These are phyloP conservation scores for Sorex fumeus DNA, from an alignment of 2,113 vertebrate genomes.

Conservation along the genomic window DNA sequence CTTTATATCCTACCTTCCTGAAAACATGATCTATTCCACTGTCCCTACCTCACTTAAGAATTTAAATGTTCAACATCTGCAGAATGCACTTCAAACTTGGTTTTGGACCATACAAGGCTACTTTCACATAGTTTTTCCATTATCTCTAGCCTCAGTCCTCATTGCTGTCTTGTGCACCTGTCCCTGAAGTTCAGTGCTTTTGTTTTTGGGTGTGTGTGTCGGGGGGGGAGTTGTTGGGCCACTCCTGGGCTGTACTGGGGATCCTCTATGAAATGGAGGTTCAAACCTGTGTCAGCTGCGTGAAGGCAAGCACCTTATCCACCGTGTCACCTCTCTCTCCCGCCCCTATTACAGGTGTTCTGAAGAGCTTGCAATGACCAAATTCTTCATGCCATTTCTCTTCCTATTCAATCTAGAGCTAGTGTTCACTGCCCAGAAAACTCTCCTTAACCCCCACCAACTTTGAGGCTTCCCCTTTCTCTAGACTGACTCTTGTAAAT, in stretches of 20 bases:
- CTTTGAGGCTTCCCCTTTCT: background rate
- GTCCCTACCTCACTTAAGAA: background rate
- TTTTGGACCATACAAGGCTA: background rate
- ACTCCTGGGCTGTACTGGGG: no score
- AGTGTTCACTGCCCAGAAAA: background rate
- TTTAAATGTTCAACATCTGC: conserved; percentile 18
- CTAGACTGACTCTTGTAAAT: background rate
- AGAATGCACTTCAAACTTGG: conserved; percentile 1
- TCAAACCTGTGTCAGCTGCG: no score
- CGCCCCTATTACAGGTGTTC: background rate
- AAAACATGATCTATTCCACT: background rate
- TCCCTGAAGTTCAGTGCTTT: background rate
- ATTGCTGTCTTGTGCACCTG: background rate
- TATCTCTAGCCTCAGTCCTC: background rate
- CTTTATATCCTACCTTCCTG: background rate
- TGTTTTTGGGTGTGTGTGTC: no score
- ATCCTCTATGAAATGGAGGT: no score
- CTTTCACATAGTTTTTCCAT: background rate
- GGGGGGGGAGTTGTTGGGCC: no score
- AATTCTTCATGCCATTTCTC: background rate
- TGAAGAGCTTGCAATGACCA: conserved; percentile 10
- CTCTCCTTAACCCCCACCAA: background rate
- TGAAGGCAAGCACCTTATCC: no score
- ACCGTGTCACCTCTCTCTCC: no score
- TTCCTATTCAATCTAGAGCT: background rate